Evolutionary conservation across 35 echinoderm and acorn worm genomes (phyloP), one percentile per base, ranked within the genome.

Genomic region (Antedon bifida): DNA sequence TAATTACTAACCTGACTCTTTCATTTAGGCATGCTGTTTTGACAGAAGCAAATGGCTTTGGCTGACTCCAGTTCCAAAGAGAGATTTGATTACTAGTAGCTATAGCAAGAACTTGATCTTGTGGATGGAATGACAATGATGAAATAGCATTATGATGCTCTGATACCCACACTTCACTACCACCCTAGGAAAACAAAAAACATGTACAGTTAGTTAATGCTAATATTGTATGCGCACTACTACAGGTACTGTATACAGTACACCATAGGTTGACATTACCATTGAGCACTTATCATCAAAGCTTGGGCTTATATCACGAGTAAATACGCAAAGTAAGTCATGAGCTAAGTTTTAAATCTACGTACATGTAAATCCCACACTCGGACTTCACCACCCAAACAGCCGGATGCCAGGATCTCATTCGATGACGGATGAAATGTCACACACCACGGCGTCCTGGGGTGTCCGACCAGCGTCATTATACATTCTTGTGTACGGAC

Each of bases 351-450:
- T n/a, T n/a, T n/a, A n/a, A n/a, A n/a, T n/a, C 4, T 2, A 64
- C 51, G 23, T 90, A 99, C 95, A 88, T 99, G 91, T 34, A 99
- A 84, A 78, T 99, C 95, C 95, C 95, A 99, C 35, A 99, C 91
- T 45, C 95, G 76, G 0, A 99, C 91, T 64, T 99, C 91, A 5
- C 95, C 95, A 1, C 88, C 88, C 21, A 99, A 81, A 74, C 95
- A 99, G 0, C 90, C 95, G 11, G 95, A 99, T 39, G 95, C 95
- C 34, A 99, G 84, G 28, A 99, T 82, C 29, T 93, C 95, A 83
- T 90, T 99, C 32, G 90, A 99, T 3, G 95, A 90, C 1, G 95
- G 95, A 82, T 99, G 95, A 82, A 99, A 99, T 79, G 80, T 93
- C 64, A 99, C 77, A 14, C 74, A 83, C 90, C 90, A 92, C 19